phyloP scores from a whole-genome alignment of 2,113 vertebrate genomes.

The Ivindomyrus marchei region DNA sequence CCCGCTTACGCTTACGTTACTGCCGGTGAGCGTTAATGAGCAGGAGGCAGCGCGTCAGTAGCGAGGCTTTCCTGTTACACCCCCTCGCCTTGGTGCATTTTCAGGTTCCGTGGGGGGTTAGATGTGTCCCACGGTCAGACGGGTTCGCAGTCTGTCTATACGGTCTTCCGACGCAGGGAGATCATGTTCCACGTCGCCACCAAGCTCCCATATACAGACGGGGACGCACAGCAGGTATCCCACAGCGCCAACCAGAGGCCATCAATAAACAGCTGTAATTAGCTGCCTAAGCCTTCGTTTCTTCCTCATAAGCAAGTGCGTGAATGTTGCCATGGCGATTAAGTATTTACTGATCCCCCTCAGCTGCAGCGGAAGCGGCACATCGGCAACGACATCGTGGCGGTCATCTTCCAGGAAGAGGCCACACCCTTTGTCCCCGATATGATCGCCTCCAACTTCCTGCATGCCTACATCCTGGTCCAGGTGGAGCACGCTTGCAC shows the following conservation, averaged over 20 bases:
- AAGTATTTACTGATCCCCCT: background rate
- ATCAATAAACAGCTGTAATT: background rate
- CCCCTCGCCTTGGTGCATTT: background rate
- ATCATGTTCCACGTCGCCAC: slow-evolving; percentile 97
- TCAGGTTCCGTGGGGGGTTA: slow-evolving; percentile 86
- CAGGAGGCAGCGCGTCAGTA: background rate
- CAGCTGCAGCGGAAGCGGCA: slow-evolving; percentile 93
- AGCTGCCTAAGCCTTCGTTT: background rate
- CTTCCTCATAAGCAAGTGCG: background rate
- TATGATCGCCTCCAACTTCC: slow-evolving; percentile 95
- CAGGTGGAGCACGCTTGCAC: slow-evolving; percentile 67
- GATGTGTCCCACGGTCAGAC: slow-evolving; percentile 91
- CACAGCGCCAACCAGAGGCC: background rate
- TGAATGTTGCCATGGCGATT: background rate
- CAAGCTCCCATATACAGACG: slow-evolving; percentile 87
- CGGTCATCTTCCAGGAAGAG: slow-evolving; percentile 87
- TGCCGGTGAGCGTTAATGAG: background rate
- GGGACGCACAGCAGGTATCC: slow-evolving; percentile 82
- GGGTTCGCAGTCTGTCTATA: slow-evolving; percentile 83
- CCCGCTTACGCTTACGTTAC: background rate
- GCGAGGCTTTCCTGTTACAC: background rate
- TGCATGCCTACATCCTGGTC: slow-evolving; percentile 86
- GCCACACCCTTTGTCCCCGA: slow-evolving; percentile 89
- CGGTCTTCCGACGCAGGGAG: slow-evolving; percentile 78
- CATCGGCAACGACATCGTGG: slow-evolving; percentile 93